These are phyloP conservation scores for Ips nitidus DNA, from an alignment of 1,140 invertebrate species.

Conservation along the genomic window DNA sequence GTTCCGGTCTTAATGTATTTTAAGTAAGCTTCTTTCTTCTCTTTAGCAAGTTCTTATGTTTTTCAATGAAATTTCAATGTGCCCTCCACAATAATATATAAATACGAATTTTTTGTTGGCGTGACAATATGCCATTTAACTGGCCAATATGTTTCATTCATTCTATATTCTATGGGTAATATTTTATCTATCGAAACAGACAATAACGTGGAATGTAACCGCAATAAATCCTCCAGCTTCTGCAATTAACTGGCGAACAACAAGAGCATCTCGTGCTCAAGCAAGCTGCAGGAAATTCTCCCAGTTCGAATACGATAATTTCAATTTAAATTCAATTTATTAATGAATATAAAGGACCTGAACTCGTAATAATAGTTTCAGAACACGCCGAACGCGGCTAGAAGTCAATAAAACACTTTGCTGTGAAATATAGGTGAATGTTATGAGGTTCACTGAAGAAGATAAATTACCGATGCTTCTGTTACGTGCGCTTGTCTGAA, in stretches of 20 bases:
- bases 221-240: constrained; percentile 2
- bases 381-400: neutral
- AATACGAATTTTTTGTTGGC: no score
- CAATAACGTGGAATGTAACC: neutral
- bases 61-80: no score
- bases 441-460: neutral
- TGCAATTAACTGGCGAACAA: constrained; percentile 8
- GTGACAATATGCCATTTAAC: no score
- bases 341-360: constrained; percentile 10
- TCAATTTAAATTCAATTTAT: constrained; percentile 20
- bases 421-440: constrained; percentile 14
- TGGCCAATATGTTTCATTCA: no score
- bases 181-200: no score
- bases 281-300: constrained; percentile 9
- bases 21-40: no score
- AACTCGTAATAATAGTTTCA: constrained; percentile 4
- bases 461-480: constrained; percentile 1
- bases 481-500: neutral
- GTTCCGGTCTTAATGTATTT: no score
- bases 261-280: constrained; percentile 4
- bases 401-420: neutral
- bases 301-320: constrained; percentile 12
- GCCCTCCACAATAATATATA: no score
- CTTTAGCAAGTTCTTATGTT: no score
- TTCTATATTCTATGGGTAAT: no score